phyloP scores from a whole-genome alignment of 64 coral and sea anemone species.

The Montipora efflorescens region DNA sequence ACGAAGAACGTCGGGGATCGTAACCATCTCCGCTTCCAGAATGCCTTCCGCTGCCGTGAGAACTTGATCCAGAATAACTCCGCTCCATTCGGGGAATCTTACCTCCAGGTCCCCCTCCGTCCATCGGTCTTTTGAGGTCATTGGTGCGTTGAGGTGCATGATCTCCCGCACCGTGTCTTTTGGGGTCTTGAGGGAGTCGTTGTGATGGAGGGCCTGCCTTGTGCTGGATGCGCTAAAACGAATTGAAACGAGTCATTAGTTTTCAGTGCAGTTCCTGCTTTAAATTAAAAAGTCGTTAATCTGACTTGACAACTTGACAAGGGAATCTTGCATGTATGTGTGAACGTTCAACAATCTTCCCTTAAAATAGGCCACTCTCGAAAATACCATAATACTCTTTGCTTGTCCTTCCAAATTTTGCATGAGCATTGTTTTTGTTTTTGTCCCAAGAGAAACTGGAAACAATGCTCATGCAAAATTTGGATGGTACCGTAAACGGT shows the following conservation, averaged over 20 bases:
- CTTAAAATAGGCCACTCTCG: too few species aligned
- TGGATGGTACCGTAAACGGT: too few species aligned
- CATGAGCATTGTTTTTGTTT: too few species aligned
- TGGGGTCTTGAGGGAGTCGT: neutral
- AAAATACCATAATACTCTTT: too few species aligned
- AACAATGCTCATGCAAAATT: too few species aligned
- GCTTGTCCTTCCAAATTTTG: too few species aligned
- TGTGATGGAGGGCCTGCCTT: constrained; percentile 4
- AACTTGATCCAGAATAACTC: constrained; percentile 38
- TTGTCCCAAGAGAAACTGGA: too few species aligned
- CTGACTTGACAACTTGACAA: too few species aligned
- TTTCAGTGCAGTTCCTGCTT: too few species aligned
- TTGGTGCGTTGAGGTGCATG: constrained; percentile 49
- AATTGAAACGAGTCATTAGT: neutral
- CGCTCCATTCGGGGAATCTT: constrained; percentile 68
- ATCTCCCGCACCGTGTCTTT: constrained; percentile 15
- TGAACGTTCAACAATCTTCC: too few species aligned
- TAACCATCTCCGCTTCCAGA: constrained; percentile 31
- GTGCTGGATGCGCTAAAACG: constrained; percentile 31
- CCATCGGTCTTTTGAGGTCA: constrained; percentile 52
- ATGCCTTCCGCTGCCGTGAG: constrained; percentile 50
- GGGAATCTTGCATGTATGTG: too few species aligned
- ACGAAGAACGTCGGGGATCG: constrained; percentile 27
- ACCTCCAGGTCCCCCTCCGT: constrained; percentile 17
- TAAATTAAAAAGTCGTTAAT: too few species aligned